phyloP scores from a whole-genome alignment of 1,140 invertebrate genomes.

The Sweltsa coloradensis region DNA sequence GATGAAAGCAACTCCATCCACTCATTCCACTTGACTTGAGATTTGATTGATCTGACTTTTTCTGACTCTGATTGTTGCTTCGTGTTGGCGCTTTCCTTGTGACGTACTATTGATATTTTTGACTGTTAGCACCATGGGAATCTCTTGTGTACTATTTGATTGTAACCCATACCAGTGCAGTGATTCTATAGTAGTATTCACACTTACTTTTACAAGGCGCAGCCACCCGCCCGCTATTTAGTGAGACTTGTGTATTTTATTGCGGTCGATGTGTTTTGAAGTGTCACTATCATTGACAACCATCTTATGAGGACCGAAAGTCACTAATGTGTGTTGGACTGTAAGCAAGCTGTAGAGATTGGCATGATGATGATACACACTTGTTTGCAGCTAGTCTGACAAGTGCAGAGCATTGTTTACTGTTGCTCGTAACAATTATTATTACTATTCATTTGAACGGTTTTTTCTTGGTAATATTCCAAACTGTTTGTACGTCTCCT shows the following conservation, averaged over 20 bases:
- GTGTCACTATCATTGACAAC: too few relatives aligned
- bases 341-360: constrained; percentile 10
- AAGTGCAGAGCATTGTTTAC: constrained; percentile 9
- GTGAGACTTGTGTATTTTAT: too few relatives aligned
- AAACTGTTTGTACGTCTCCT: constrained; percentile 5
- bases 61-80: constrained; percentile 20
- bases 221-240: constrained; percentile 12
- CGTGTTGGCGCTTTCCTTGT: constrained; percentile 19
- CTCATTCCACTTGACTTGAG: constrained; percentile 8
- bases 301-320: not conserved
- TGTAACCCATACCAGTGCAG: constrained; percentile 14
- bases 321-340: constrained; percentile 14
- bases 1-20: constrained; percentile 2
- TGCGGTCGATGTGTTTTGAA: too few relatives aligned
- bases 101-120: constrained; percentile 15
- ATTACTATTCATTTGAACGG: too few relatives aligned
- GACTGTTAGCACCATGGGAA: constrained; percentile 15
- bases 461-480: constrained; percentile 9
- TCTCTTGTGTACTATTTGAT: constrained; percentile 13
- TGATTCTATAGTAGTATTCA: constrained; percentile 10
- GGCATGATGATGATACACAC: constrained; percentile 10
- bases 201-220: constrained; percentile 4
- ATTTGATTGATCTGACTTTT: constrained; percentile 16
- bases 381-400: constrained; percentile 5
- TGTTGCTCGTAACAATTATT: constrained; percentile 9